These are phyloP conservation scores for Philaethria dido DNA, from an alignment of 2,888 invertebrate genomes.

Conservation along the genomic window DNA sequence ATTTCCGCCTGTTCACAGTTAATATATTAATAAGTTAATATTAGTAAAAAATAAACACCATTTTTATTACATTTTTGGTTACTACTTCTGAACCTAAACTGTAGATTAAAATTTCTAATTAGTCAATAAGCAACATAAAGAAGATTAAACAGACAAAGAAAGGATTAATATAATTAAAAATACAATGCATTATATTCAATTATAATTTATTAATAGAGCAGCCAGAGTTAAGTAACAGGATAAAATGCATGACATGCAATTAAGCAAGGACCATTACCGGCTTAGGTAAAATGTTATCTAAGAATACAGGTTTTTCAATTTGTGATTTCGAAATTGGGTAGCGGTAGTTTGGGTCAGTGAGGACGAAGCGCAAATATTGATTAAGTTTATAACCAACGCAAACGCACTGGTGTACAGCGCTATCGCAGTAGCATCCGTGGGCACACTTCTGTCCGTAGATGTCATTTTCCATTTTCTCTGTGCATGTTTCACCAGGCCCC, in stretches of 20 bases:
- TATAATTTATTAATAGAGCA: constrained; percentile 15
- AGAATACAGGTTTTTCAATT: constrained; percentile 37
- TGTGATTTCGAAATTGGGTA: constrained; percentile 48
- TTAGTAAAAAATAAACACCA: too few species aligned
- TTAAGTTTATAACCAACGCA: constrained; percentile 59
- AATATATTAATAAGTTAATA: too few species aligned
- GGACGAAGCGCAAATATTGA: constrained; percentile 54
- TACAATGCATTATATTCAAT: background rate
- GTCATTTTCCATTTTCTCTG: constrained; percentile 66
- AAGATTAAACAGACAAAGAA: background rate
- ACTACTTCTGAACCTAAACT: too few species aligned
- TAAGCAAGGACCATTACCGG: constrained; percentile 20
- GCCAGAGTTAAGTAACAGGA: background rate
- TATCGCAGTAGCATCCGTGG: constrained; percentile 67
- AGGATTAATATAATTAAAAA: constrained; percentile 6
- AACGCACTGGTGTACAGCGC: constrained; percentile 59
- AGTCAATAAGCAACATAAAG: background rate
- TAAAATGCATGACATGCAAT: background rate
- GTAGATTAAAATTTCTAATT: too few species aligned
- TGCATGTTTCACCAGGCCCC: constrained; percentile 72
- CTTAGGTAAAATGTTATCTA: constrained; percentile 23
- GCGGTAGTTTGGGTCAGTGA: constrained; percentile 53
- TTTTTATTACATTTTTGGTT: too few species aligned
- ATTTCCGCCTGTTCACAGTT: too few species aligned
- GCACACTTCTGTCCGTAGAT: constrained; percentile 68